Base-by-base conservation (phyloP, 2,797 vertebrate species). In the Centroberyx gerrardi region DNA sequence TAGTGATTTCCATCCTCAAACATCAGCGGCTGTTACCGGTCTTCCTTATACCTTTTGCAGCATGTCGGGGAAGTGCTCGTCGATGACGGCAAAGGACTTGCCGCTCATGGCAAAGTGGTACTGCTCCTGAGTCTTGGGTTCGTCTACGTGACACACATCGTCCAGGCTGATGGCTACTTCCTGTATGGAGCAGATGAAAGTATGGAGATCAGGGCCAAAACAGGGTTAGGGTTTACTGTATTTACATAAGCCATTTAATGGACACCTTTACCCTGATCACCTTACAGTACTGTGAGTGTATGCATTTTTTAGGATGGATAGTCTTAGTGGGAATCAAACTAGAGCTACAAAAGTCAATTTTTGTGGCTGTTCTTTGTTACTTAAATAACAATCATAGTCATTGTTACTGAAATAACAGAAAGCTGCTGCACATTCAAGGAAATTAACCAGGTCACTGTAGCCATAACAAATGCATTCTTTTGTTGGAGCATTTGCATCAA, bases 81-180 rank as follows among this genome's bases (percentile, higher is more conserved):
- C 84, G 65, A 99, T 98, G 58, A 99, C 94, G 0, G 96, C 96
- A 89, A 99, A 99, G 4, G 98, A 99, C 84, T 98, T 99, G 76
- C 98, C 98, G 40, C 96, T 97, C 98, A 99, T 99, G 14, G 98
- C 97, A 90, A 99, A 99, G 93, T 99, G 98, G 81, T 96, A 99
- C 67, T 94, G 90, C 72, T 96, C 94, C 82, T 91, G 78, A 27
- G 74, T 67, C 82, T 84, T 92, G 42, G 90, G 93, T 77, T 95
- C 94, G 68, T 97, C 96, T 51, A 95, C 90, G 18, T 94, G 85
- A 77, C 94, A 94, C 49, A 95, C 95, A 14, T 96, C 95, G 67
- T 94, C 96, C 82, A 97, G 85, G 85, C 96, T 96, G 83, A 98
- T 93, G 62, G 95, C 96, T 82, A 98, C 95, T 79, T 95, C 95